Conservation (phyloP, 2,113 vertebrate species). For the Ochotona princeps region DNA sequence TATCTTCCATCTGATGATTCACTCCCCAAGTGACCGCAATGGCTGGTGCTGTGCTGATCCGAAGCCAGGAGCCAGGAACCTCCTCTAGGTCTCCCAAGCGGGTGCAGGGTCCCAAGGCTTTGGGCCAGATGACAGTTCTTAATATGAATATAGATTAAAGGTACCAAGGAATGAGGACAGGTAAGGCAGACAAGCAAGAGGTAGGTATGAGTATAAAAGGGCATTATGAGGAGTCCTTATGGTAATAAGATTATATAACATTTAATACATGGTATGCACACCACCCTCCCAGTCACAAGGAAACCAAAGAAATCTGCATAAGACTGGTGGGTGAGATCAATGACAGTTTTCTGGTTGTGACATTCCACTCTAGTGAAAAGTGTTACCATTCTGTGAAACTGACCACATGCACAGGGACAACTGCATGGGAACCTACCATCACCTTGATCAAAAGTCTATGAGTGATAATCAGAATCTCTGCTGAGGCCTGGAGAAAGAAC, state of each 20-base stretch:
- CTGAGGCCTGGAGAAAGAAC: slow-evolving; percentile 9
- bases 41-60: no score
- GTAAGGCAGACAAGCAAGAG: background rate
- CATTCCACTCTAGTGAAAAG: background rate
- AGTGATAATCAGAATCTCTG: slow-evolving; percentile 59
- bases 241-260: slow-evolving; percentile 14
- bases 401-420: background rate
- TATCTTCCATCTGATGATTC: no score
- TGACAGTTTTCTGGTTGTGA: background rate
- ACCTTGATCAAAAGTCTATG: background rate
- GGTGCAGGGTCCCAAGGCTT: no score
- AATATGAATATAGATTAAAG: background rate
- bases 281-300: background rate
- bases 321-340: background rate
- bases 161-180: background rate
- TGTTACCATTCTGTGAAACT: background rate
- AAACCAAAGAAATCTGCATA: background rate
- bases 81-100: no score
- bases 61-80: no score
- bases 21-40: no score
- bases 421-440: slow-evolving; percentile 11
- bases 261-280: background rate
- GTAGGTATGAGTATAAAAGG: slow-evolving; percentile 21
- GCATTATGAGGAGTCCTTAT: background rate
- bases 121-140: background rate